Base-by-base conservation (phyloP, 2,113 vertebrate genomes). In the Pangasianodon hypophthalmus region DNA sequence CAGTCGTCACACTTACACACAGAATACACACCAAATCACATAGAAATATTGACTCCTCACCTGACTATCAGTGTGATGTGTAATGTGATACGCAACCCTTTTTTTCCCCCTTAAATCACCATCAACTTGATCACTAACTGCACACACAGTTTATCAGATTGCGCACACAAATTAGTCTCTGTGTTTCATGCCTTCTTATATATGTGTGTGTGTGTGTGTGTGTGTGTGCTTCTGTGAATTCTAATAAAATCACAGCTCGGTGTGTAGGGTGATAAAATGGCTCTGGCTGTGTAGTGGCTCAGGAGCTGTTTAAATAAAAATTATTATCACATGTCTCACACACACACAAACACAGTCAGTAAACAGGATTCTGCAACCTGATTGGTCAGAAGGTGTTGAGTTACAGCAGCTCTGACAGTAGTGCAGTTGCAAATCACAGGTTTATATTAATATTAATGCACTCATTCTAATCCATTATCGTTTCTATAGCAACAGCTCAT, bases 181-280 rank as follows among this genome's bases (percentile, higher is more conserved):
- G 19, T 21, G 21, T 58, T 58, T 4, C 19, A 6, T 4, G 56
- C 18, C 56, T 26, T 24, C 29, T 2, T n/a, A n/a, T n/a, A n/a
- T n/a, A n/a, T 64, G 26, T 69, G 64, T 69, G 64, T 87, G 46
- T 73, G 86, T 60, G 24, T 84, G 10, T 73, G 62, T 88, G 60
- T 83, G 46, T 83, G 48, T 88, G 48, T 84, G 62, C 73, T 62
- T 73, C 0, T 69, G 79, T 73, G 80, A 32, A 60, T 62, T 67
- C 3, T 13, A 67, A 67, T 67, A 67, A 67, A 67, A 62, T 62
- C 60, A 62, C 24, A 62, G 60, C 64, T 32, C 29, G 13, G 13
- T 67, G 29, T 69, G 62, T 64, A 29, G 0, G 69, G 69, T 75
- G 41, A 75, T 75, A 75, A 75, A 75, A 75, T 44, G 73, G 41